Conservation (phyloP, 2,113 vertebrate genomes). For the Bos taurus region ARS-UCD2.0 NC_037342.1:43544001-43544500, state of each 20-base stretch:
- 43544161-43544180: not conserved
- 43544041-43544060: not conserved
- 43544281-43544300: not conserved
- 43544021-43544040: not conserved
- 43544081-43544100: not conserved
- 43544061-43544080: not conserved
- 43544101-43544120: not conserved
- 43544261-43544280: not conserved
- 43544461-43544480: not conserved
- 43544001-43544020: not conserved
- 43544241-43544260: not conserved
- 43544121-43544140: not conserved
- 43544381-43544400: not conserved
- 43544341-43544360: not conserved
- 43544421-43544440: not conserved
- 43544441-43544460: not conserved
- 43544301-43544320: not conserved
- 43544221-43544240: not conserved
- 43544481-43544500: not conserved
- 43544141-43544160: not conserved
- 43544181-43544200: not conserved
- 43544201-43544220: not conserved
- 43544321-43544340: not conserved
- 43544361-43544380: not conserved
- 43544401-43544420: not conserved